Evolutionary conservation across 2,888 invertebrate genomes (phyloP), one percentile per base, ranked within the genome.

Genomic region (Clanis bilineata): DNA sequence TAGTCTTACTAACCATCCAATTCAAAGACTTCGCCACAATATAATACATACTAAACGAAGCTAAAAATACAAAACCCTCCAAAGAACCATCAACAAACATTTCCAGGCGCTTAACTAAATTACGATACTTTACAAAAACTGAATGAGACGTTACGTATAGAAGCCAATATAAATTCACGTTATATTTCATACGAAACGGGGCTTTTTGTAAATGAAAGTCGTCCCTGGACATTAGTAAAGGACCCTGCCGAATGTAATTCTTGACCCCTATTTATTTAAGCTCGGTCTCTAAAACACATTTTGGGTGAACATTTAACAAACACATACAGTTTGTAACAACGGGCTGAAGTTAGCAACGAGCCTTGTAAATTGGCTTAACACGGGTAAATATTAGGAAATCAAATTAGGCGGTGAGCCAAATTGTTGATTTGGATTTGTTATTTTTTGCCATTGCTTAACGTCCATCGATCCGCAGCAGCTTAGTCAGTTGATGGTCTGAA

Each of bases 171-270:
- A 64, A 70, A 68, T 69, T 69, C 41, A 25, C 45, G 58, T 58
- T 61, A 69, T 72, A 74, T 72, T 71, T 74, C 66, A 74, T 68
- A 65, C 62, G 61, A 70, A 67, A 71, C 70, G 62, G 64, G 61
- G 62, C 65, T 70, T 67, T 69, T 68, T 65, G 63, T 58, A 56
- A 62, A 62, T 62, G 63, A 63, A 65, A 63, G 44, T 51, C 63
- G 63, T 51, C 47, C 47, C 45, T 15, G 58, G 62, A 68, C 64
- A 70, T 73, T 68, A 66, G 61, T 51, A 54, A 56, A 57, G 60
- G 64, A 62, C 64, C 69, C 66, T 63, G 63, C 67, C 68, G 45
- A 65, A 70, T 62, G 69, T 67, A 66, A 70, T 68, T 70, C 66
- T 66, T 69, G 66, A 67, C 66, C 70, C 63, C 65, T 67, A 65